Percentiles rank a stretch among this genome's conserved stretches.
These are phyloP conservation scores for Babylonia areolata DNA, from an alignment of 1,140 invertebrate species.

Conservation along the genomic window DNA sequence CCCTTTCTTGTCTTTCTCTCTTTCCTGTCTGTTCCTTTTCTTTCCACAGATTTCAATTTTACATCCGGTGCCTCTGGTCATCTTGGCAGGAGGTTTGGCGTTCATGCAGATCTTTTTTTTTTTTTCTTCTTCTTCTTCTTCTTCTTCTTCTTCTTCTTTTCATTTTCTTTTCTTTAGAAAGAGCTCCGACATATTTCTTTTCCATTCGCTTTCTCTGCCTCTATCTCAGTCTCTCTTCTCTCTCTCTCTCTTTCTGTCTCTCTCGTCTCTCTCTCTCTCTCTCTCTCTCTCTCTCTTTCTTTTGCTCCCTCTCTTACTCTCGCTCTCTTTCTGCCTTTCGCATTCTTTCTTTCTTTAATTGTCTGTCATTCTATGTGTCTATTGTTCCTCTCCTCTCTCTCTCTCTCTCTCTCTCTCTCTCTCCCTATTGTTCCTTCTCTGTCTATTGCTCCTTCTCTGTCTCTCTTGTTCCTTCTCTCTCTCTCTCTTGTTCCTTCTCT, in stretches of 20 bases:
- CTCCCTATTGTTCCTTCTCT: background rate
- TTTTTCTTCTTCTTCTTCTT: background rate
- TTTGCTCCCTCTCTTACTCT: background rate
- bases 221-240: background rate
- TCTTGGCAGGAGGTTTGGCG: too few species aligned
- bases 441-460: too few species aligned
- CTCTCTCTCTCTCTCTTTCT: slow-evolving; percentile 8
- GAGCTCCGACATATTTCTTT: too few species aligned
- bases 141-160: background rate
- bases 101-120: too few species aligned
- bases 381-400: background rate
- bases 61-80: too few species aligned
- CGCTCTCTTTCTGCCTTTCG: background rate
- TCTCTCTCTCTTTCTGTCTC: too few species aligned
- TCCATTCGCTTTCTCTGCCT: background rate
- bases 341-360: background rate
- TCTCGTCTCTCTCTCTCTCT: background rate
- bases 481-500: too few species aligned
- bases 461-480: too few species aligned
- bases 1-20: too few species aligned
- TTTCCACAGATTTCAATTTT: too few species aligned
- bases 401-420: background rate
- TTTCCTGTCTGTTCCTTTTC: too few species aligned
- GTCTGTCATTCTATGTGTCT: background rate
- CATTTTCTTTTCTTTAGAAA: background rate